Evolutionary conservation across 2,113 vertebrate genomes (phyloP).

Genomic region (Rhipidura dahli): DNA sequence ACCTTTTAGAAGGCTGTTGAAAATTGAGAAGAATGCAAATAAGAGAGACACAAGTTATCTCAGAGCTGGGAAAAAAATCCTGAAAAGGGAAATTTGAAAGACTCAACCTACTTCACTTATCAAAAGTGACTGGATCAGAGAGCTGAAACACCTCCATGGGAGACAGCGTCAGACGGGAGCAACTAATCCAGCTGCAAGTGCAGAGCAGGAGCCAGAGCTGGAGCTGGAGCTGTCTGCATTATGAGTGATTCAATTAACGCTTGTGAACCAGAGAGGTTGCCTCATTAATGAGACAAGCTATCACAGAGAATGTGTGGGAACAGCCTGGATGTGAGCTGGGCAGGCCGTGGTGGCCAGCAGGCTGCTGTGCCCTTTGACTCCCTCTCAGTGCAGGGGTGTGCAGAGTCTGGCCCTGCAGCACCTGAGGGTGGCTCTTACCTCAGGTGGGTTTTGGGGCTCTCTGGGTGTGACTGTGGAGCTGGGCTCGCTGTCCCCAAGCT

Average conservation of each 20-base stretch:
- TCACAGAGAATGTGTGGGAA: background rate
- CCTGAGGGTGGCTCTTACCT: background rate
- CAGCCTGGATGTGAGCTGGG: background rate
- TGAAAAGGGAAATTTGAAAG: slow-evolving; percentile 29
- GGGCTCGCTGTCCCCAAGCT: background rate
- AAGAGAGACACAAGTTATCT: background rate
- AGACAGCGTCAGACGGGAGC: background rate
- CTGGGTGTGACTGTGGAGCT: background rate
- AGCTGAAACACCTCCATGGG: background rate
- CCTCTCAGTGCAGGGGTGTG: background rate
- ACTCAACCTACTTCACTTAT: slow-evolving; percentile 36
- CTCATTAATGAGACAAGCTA: background rate
- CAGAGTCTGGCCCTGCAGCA: background rate
- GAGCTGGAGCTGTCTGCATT: background rate
- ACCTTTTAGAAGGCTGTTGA: background rate
- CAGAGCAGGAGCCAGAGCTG: background rate
- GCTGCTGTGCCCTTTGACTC: background rate
- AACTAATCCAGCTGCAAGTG: slow-evolving; percentile 14
- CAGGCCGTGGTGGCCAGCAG: background rate
- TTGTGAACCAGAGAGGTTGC: background rate
- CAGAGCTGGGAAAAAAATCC: background rate
- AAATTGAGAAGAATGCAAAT: slow-evolving; percentile 28
- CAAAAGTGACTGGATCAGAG: slow-evolving; percentile 37
- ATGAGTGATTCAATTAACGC: slow-evolving; percentile 13
- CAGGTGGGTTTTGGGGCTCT: background rate